A percentile compares a stretch with the other conserved stretches of the same genome.
Evolutionary conservation across 2,797 vertebrate species (phyloP).

Genomic region (Limosa lapponica): DNA sequence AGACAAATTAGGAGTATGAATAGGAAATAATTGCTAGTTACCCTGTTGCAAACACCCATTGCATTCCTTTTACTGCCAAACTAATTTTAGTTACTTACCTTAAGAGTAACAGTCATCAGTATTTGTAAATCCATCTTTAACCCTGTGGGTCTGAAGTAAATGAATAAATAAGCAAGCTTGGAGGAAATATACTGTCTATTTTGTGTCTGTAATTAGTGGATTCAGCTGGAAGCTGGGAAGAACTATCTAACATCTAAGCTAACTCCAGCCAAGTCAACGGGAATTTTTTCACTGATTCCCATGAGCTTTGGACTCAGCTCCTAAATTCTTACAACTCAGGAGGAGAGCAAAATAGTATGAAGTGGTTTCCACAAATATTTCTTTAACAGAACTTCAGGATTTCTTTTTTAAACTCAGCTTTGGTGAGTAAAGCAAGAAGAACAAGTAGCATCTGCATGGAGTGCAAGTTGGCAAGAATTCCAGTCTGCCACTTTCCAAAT

Average conservation of each 20-base stretch:
- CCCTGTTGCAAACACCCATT: neutral
- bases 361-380: conserved; percentile 60
- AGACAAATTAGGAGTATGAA: neutral
- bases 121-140: neutral
- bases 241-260: neutral
- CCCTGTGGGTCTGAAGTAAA: neutral
- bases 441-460: conserved; percentile 76
- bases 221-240: neutral
- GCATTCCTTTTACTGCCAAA: neutral
- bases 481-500: conserved; percentile 81
- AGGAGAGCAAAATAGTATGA: conserved; percentile 52
- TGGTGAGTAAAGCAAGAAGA: conserved; percentile 66
- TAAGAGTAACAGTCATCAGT: neutral
- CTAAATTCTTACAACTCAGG: neutral
- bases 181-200: neutral
- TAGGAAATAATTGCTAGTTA: neutral
- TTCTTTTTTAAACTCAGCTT: conserved; percentile 65
- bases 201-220: neutral
- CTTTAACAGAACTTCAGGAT: conserved; percentile 58
- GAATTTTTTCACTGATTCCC: neutral
- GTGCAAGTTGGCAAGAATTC: conserved; percentile 71
- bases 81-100: neutral
- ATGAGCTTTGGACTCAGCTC: neutral
- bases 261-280: neutral
- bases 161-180: neutral